Evolutionary conservation across 2,888 invertebrate species (phyloP).

Genomic region (Lordiphosa andalusiaca): DNA sequence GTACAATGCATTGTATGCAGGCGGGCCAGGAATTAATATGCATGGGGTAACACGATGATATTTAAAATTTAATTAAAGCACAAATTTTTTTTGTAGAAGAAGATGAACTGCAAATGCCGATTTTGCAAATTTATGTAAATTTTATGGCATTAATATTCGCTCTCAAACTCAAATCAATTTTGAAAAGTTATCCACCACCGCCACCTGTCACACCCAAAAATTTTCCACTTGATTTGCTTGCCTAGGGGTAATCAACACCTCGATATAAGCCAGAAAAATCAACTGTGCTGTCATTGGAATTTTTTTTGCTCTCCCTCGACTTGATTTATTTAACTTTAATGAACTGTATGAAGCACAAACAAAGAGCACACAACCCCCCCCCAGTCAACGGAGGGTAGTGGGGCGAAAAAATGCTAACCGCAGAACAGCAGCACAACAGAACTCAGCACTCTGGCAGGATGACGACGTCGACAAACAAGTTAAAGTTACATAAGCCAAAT

Average conservation of each 20-base stretch:
- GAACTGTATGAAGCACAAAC: slow-evolving; percentile 48
- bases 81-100: no score
- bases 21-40: slow-evolving; percentile 30
- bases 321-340: slow-evolving; percentile 70
- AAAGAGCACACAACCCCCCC: slow-evolving; percentile 15
- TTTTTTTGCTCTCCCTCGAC: slow-evolving; percentile 25
- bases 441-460: neutral
- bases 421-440: slow-evolving; percentile 19
- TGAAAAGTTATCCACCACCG: no score
- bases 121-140: no score
- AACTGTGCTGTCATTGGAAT: slow-evolving; percentile 39
- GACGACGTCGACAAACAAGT: slow-evolving; percentile 52
- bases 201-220: no score
- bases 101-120: no score
- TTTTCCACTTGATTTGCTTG: no score
- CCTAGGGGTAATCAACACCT: no score
- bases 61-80: neutral
- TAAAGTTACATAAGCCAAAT: slow-evolving; percentile 39
- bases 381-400: slow-evolving; percentile 2
- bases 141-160: no score
- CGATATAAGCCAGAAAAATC: slow-evolving; percentile 29
- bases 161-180: no score
- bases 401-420: slow-evolving; percentile 29
- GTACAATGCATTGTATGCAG: no score
- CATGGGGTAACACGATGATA: slow-evolving; percentile 29